Percentiles rank a stretch among this genome's conserved stretches.
phyloP scores from a whole-genome alignment of 2,113 vertebrate genomes.

The Vulpes lagopus region DNA sequence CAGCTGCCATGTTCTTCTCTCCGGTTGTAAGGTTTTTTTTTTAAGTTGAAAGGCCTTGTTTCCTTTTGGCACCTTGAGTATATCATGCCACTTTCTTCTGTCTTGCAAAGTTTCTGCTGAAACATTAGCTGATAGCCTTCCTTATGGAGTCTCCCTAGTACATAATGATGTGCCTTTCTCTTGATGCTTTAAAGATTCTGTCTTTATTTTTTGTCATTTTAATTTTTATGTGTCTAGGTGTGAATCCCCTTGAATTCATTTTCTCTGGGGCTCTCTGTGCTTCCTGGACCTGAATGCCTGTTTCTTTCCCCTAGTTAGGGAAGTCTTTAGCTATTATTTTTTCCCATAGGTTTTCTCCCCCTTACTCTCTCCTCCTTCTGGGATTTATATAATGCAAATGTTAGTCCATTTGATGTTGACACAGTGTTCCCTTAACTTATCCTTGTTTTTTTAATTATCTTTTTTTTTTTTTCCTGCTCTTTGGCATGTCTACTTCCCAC shows the following conservation, averaged over 20 bases:
- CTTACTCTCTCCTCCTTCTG: neutral
- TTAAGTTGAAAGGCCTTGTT: neutral
- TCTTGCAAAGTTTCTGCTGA: neutral
- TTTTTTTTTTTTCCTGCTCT: neutral
- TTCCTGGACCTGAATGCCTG: neutral
- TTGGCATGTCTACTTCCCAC: neutral
- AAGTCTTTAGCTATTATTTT: neutral
- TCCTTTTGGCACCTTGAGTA: neutral
- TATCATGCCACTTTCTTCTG: neutral
- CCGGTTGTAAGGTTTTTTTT: neutral
- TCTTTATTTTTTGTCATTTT: neutral
- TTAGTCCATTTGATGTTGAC: neutral
- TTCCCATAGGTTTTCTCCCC: neutral
- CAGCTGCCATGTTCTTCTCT: neutral
- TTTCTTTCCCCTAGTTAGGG: neutral
- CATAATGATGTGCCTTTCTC: neutral
- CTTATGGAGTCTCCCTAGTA: neutral
- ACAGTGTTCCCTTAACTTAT: neutral
- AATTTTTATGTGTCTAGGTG: neutral
- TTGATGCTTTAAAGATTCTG: neutral
- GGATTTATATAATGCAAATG: neutral
- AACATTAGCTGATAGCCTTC: neutral
- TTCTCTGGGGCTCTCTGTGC: neutral
- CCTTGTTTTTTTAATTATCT: neutral
- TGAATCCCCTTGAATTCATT: neutral